These are phyloP conservation scores for Rhinella marina DNA, from an alignment of 2,797 vertebrate species.

Conservation along the genomic window DNA sequence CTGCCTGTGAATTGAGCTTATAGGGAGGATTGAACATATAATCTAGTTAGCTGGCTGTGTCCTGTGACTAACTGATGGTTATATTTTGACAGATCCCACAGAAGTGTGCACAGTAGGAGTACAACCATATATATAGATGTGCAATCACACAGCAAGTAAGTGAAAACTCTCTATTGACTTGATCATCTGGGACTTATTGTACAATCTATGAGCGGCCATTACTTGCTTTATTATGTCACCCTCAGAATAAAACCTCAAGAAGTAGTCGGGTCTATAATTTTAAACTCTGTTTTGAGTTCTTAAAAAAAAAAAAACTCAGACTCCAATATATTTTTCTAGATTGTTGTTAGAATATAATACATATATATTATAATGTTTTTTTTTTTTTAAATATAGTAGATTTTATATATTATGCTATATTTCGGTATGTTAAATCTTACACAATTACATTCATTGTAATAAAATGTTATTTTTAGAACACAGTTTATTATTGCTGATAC, in stretches of 20 bases:
- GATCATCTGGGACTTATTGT: constrained; percentile 61
- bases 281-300: not conserved
- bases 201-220: constrained; percentile 63
- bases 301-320: not conserved
- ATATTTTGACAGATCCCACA: constrained; percentile 83
- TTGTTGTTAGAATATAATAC: not conserved
- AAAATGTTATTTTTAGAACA: not conserved
- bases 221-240: constrained; percentile 66
- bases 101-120: constrained; percentile 83
- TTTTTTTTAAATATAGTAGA: not conserved
- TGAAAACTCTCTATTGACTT: constrained; percentile 69
- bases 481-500: not conserved
- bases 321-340: not conserved
- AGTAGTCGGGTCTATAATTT: not conserved
- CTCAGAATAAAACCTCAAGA: constrained; percentile 57
- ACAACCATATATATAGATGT: constrained; percentile 85
- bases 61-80: constrained; percentile 80
- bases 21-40: constrained; percentile 68
- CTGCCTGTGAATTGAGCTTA: not conserved
- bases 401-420: not conserved
- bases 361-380: not conserved
- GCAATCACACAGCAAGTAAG: constrained; percentile 80
- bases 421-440: no score
- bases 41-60: constrained; percentile 74
- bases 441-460: no score